Percentiles rank a stretch among this genome's conserved stretches.
Conservation (phyloP, 2,113 vertebrate species). For the Daboia siamensis region DNA sequence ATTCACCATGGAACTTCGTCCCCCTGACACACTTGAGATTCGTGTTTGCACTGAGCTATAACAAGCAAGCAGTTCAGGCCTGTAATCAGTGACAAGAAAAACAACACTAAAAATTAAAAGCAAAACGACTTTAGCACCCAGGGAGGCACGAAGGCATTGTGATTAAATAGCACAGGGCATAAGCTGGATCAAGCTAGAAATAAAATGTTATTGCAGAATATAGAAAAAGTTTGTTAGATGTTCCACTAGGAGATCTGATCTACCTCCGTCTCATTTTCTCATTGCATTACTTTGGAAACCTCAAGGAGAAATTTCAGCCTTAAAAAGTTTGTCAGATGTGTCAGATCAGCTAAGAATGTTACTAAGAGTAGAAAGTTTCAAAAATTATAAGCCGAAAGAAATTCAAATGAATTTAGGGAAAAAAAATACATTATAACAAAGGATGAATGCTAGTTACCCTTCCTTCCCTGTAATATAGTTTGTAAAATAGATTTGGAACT, state of each 20-base stretch:
- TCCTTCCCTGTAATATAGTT: not conserved
- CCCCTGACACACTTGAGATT: slow-evolving; percentile 36
- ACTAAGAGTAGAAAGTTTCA: not conserved
- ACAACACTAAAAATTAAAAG: slow-evolving; percentile 57
- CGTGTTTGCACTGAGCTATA: slow-evolving; percentile 61
- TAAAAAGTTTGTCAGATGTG: not conserved
- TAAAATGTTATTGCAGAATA: slow-evolving; percentile 28
- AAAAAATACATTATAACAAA: not conserved
- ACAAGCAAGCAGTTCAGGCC: slow-evolving; percentile 50
- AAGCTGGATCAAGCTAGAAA: slow-evolving; percentile 25
- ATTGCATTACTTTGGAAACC: not conserved
- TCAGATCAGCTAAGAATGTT: not conserved
- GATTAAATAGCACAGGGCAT: slow-evolving; percentile 62
- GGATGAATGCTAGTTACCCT: not conserved
- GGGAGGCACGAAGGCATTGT: slow-evolving; percentile 50
- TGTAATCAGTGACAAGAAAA: slow-evolving; percentile 71
- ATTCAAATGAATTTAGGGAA: not conserved
- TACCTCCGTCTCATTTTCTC: not conserved
- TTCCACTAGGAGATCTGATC: not conserved
- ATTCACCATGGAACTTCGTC: slow-evolving; percentile 57
- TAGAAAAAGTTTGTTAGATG: not conserved
- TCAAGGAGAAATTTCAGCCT: not conserved
- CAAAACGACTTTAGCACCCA: slow-evolving; percentile 38
- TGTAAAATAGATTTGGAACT: not conserved
- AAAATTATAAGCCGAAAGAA: not conserved